Percentiles rank a stretch among this genome's conserved stretches.
These are phyloP conservation scores for Sarcophaga caerulescens DNA, from an alignment of 2,888 invertebrate genomes.

Conservation along the genomic window DNA sequence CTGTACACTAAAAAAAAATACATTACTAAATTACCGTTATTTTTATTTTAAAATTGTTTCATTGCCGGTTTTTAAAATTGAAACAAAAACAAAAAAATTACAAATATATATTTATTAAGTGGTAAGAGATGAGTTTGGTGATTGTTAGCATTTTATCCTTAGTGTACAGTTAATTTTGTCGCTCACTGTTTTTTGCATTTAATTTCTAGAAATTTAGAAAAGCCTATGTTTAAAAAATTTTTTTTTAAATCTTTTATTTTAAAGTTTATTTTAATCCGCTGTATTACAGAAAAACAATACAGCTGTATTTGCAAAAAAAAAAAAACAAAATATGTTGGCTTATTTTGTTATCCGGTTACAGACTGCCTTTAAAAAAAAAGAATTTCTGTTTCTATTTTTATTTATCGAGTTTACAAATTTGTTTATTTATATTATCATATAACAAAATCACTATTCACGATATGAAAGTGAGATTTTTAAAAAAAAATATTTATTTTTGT, in stretches of 20 bases:
- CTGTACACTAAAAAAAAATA: no score
- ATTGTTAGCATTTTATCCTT: no score
- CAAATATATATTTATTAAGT: no score
- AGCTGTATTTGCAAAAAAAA: slow-evolving; percentile 21
- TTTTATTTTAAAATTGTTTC: no score
- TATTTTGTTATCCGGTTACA: slow-evolving; percentile 30
- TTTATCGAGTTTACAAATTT: slow-evolving; percentile 34
- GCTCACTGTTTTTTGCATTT: no score
- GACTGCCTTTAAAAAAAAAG: not conserved
- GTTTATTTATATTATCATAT: slow-evolving; percentile 33
- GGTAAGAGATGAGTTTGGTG: no score
- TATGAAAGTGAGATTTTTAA: slow-evolving; percentile 10
- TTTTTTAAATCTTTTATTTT: not conserved
- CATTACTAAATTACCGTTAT: no score
- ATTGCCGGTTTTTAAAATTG: no score
- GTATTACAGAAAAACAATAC: not conserved
- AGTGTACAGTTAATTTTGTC: no score
- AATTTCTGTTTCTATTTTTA: slow-evolving; percentile 21
- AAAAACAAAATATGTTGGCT: not conserved
- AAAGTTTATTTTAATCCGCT: not conserved
- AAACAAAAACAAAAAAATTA: no score
- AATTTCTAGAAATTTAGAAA: no score
- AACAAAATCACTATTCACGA: slow-evolving; percentile 27
- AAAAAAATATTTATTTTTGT: not conserved
- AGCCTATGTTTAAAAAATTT: not conserved